Evolutionary conservation across 2,888 invertebrate species (phyloP).

Genomic region (Ophonus ardosiacus): DNA sequence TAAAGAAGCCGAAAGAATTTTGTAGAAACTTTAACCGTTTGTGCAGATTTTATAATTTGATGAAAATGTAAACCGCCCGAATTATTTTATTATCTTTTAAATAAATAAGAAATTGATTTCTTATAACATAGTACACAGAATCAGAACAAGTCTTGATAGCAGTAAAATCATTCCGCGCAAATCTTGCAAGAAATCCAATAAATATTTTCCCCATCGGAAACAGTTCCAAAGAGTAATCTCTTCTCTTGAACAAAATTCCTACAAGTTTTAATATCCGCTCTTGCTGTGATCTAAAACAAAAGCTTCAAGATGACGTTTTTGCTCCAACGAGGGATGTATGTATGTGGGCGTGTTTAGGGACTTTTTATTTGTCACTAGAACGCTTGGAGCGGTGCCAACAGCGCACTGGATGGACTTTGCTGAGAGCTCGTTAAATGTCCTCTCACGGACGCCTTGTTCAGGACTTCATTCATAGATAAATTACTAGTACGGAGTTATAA

Average conservation of each 20-base stretch:
- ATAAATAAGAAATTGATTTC: too few species aligned
- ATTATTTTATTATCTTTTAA: too few species aligned
- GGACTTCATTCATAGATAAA: constrained; percentile 18
- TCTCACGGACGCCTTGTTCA: background rate
- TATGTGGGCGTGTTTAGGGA: constrained; percentile 30
- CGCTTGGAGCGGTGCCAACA: constrained; percentile 23
- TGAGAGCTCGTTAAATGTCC: constrained; percentile 28
- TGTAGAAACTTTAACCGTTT: too few species aligned
- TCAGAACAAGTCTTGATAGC: too few species aligned
- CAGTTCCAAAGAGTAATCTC: background rate
- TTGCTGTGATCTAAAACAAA: constrained; percentile 1
- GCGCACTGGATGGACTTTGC: constrained; percentile 16
- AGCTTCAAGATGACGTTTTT: constrained; percentile 2
- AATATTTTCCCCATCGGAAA: background rate
- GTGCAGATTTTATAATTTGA: too few species aligned
- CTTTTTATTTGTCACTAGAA: constrained; percentile 32
- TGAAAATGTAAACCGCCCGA: too few species aligned
- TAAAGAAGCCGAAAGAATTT: too few species aligned
- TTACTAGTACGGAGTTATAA: background rate
- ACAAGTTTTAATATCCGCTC: constrained; percentile 19
- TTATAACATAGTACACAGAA: too few species aligned
- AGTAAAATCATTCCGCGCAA: background rate
- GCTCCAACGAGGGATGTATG: background rate
- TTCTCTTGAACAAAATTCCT: background rate
- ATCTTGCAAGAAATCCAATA: constrained; percentile 25